A percentile compares a stretch with the other conserved stretches of the same genome.
Conservation (phyloP, 2,888 invertebrate genomes). For the Trichopria drosophilae region DNA sequence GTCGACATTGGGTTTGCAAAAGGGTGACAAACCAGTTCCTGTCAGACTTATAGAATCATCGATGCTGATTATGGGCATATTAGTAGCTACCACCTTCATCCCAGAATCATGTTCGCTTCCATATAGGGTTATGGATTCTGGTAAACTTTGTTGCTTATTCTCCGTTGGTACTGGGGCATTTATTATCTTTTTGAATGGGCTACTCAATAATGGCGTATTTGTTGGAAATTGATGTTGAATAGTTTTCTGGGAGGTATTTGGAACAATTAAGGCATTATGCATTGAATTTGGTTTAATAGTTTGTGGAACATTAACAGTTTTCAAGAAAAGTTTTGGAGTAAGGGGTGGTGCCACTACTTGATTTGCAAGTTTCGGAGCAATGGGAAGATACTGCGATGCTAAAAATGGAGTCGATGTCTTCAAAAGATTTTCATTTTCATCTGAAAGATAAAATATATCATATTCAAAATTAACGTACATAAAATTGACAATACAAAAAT, state of each 20-base stretch:
- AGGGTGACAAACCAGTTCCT: conserved; percentile 49
- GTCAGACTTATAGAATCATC: conserved; percentile 44
- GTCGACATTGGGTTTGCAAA: conserved; percentile 45
- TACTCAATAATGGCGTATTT: background rate
- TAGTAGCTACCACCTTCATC: conserved; percentile 33
- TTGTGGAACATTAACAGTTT: conserved; percentile 38
- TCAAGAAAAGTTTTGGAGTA: conserved; percentile 30
- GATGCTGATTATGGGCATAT: conserved; percentile 44
- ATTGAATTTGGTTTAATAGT: background rate
- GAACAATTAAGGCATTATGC: too few species aligned
- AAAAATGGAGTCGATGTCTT: too few species aligned
- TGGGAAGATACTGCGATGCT: too few species aligned
- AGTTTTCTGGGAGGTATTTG: too few species aligned
- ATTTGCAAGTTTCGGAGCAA: conserved; percentile 44
- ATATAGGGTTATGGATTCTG: conserved; percentile 51
- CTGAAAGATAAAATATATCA: background rate
- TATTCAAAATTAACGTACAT: conserved; percentile 18
- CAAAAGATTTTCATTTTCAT: background rate
- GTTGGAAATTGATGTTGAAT: background rate
- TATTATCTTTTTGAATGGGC: too few species aligned
- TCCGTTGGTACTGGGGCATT: background rate
- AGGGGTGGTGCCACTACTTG: background rate
- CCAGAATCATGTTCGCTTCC: conserved; percentile 40
- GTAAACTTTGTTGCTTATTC: too few species aligned
- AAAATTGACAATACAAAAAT: conserved; percentile 17